Conservation (phyloP, 1,140 invertebrate genomes). For the Coptotermes formosanus region DNA sequence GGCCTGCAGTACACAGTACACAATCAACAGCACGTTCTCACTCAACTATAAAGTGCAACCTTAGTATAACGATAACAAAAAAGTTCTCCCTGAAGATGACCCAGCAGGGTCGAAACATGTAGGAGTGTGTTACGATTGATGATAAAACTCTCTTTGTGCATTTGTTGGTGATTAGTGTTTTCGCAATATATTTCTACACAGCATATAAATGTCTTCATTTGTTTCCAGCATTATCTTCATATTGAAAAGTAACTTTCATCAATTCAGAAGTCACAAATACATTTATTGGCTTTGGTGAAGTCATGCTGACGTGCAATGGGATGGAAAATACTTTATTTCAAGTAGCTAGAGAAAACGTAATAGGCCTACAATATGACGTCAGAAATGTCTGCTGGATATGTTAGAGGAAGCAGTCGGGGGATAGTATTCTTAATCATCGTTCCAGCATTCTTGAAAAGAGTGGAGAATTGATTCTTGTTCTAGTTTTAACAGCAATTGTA, state of each 20-base stretch:
- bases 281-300: neutral
- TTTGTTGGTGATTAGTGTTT: too few relatives aligned
- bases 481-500: neutral
- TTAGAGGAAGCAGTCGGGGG: neutral
- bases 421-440: neutral
- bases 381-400: neutral
- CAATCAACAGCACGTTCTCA: too few relatives aligned
- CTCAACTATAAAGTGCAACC: too few relatives aligned
- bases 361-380: neutral
- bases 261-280: neutral
- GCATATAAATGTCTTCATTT: too few relatives aligned
- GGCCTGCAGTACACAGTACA: too few relatives aligned
- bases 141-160: too few relatives aligned
- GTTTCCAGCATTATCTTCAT: neutral
- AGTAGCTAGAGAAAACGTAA: neutral
- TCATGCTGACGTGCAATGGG: slow-evolving; percentile 1
- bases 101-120: too few relatives aligned
- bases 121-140: too few relatives aligned
- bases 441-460: neutral
- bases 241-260: neutral
- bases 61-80: too few relatives aligned
- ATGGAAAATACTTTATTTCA: neutral
- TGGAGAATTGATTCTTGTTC: neutral
- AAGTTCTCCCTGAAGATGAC: too few relatives aligned
- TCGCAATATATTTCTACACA: too few relatives aligned